phyloP scores from a whole-genome alignment of 2,888 invertebrate species.

The Zeuzera pyrina region DNA sequence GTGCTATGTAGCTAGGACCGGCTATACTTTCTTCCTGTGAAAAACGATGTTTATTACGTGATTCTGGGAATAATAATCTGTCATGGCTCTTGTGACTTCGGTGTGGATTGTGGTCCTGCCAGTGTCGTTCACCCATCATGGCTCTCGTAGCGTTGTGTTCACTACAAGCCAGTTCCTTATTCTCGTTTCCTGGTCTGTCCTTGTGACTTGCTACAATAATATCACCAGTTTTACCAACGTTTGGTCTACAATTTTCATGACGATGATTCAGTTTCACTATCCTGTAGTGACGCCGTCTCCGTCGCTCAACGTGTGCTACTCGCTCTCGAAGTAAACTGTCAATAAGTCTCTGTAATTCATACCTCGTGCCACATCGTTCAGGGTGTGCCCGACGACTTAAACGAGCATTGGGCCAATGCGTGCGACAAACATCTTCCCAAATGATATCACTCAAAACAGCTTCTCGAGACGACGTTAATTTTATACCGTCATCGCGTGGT shows the following conservation, averaged over 20 bases:
- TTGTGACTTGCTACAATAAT: constrained; percentile 65
- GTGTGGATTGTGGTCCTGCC: constrained; percentile 26
- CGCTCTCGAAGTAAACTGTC: constrained; percentile 56
- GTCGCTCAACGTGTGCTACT: constrained; percentile 57
- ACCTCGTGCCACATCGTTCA: constrained; percentile 44
- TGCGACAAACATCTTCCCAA: constrained; percentile 65
- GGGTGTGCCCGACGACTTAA: constrained; percentile 50
- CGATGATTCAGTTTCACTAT: constrained; percentile 60
- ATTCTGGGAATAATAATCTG: constrained; percentile 26
- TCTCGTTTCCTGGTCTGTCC: constrained; percentile 36
- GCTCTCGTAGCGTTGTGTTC: constrained; percentile 38
- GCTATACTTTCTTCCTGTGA: constrained; percentile 39
- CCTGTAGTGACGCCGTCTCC: constrained; percentile 58
- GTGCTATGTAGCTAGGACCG: constrained; percentile 43
- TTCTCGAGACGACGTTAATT: constrained; percentile 60
- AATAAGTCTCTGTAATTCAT: constrained; percentile 55
- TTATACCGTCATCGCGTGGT: constrained; percentile 63
- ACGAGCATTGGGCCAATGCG: constrained; percentile 60
- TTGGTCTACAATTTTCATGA: constrained; percentile 50
- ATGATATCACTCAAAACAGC: constrained; percentile 65
- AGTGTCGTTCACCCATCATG: too few relatives aligned
- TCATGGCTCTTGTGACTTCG: constrained; percentile 40
- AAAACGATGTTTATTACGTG: constrained; percentile 23
- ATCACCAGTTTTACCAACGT: constrained; percentile 62
- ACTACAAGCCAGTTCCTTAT: constrained; percentile 28